These are phyloP conservation scores for Hypsibius dujardini DNA, from an alignment of 1,140 invertebrate species.

Conservation along the genomic window DNA sequence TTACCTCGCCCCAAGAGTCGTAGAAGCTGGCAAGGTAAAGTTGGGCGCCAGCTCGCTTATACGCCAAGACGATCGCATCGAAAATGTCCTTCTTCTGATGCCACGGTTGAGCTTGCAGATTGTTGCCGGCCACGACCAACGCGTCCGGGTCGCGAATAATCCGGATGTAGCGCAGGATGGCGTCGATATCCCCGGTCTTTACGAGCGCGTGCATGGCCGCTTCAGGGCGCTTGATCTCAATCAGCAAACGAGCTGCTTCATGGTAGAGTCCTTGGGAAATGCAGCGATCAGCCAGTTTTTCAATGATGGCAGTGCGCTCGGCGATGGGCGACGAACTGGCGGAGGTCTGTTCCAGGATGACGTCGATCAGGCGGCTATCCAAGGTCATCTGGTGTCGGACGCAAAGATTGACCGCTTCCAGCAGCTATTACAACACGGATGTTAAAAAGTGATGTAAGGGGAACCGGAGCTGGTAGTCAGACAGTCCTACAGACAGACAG, in stretches of 20 bases:
- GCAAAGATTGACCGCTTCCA: slow-evolving; percentile 3
- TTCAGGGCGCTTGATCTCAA: slow-evolving; percentile 1
- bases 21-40: slow-evolving; percentile 12
- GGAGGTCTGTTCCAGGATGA: neutral
- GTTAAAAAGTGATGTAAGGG: neutral
- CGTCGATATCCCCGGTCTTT: slow-evolving; percentile 15
- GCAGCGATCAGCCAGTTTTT: neutral
- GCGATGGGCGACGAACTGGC: neutral
- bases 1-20: slow-evolving; percentile 15
- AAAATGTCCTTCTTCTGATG: slow-evolving; percentile 4
- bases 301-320: neutral
- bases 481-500: no score
- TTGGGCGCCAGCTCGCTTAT: neutral
- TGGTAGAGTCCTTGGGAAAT: neutral
- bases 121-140: neutral
- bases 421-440: neutral
- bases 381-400: neutral
- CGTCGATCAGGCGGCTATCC: neutral
- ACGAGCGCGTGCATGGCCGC: neutral
- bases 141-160: neutral
- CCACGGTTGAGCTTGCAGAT: slow-evolving; percentile 12
- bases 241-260: neutral
- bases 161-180: slow-evolving; percentile 6
- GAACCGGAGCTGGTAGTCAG: no score
- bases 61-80: slow-evolving; percentile 10